Percentiles rank a stretch among this genome's conserved stretches.
Conservation (phyloP, 2,888 invertebrate genomes). For the Amphipyra tragopoginis region DNA sequence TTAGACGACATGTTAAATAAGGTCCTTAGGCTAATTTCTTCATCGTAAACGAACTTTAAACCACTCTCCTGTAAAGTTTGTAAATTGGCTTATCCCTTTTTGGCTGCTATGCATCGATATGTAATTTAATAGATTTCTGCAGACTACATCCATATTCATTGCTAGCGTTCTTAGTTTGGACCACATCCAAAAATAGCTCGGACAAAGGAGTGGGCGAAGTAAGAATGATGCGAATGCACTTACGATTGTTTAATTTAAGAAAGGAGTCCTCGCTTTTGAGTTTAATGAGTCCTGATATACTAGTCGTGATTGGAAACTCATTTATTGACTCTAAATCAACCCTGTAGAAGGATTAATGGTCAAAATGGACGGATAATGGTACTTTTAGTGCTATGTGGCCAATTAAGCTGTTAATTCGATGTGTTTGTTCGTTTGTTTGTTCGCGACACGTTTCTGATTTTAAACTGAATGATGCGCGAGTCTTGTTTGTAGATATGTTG, state of each 20-base stretch:
- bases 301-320: conserved; percentile 68
- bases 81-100: too few relatives aligned
- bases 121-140: conserved; percentile 1
- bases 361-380: conserved; percentile 15
- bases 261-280: conserved; percentile 70
- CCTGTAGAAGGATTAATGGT: conserved; percentile 43
- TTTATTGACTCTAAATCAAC: conserved; percentile 57
- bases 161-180: conserved; percentile 58
- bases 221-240: conserved; percentile 82
- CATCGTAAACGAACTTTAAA: too few relatives aligned
- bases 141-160: conserved; percentile 9
- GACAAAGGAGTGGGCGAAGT: conserved; percentile 86
- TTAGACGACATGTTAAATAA: too few relatives aligned
- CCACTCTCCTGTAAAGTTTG: too few relatives aligned
- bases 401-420: conserved; percentile 47
- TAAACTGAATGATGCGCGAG: conserved; percentile 34
- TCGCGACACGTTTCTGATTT: conserved; percentile 41
- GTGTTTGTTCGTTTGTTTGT: conserved; percentile 37
- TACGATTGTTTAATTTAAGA: conserved; percentile 86
- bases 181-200: conserved; percentile 72
- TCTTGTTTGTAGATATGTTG: conserved; percentile 1
- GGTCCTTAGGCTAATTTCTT: too few relatives aligned
- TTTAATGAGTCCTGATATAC: conserved; percentile 80
- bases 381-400: conserved; percentile 45
- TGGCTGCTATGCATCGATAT: too few relatives aligned